phyloP scores from a whole-genome alignment of 2,113 vertebrate genomes.

The Butorides virescens region DNA sequence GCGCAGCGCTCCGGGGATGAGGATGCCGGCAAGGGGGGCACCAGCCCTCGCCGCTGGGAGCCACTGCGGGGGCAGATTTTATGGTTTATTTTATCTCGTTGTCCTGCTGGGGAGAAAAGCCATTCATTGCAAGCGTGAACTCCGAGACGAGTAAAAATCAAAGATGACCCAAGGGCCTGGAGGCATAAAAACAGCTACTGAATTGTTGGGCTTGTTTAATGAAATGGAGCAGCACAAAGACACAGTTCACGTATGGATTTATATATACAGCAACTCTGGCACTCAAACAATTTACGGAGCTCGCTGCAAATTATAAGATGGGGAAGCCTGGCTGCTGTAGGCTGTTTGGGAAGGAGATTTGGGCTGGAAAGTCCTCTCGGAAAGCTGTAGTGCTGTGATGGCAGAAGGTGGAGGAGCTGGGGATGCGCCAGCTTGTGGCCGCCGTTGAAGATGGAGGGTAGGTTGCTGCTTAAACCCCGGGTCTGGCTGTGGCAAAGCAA shows the following conservation, averaged over 20 bases:
- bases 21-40: not conserved
- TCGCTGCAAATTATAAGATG: not conserved
- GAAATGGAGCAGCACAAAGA: slow-evolving; percentile 34
- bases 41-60: not conserved
- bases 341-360: not conserved
- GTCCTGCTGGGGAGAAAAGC: not conserved
- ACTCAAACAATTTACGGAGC: not conserved
- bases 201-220: slow-evolving; percentile 39
- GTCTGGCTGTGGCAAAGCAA: not conserved
- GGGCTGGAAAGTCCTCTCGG: not conserved
- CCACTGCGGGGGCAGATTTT: not conserved
- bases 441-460: not conserved
- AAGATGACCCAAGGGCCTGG: slow-evolving; percentile 36
- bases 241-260: not conserved
- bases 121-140: not conserved
- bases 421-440: not conserved
- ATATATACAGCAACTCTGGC: not conserved
- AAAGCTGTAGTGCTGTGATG: not conserved
- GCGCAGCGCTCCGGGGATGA: not conserved
- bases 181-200: not conserved
- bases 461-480: not conserved
- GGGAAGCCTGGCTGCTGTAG: not conserved
- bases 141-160: slow-evolving; percentile 15
- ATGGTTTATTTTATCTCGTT: not conserved
- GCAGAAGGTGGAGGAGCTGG: not conserved